These are phyloP conservation scores for Malaclemys terrapin DNA, from an alignment of 2,113 vertebrate genomes.

Conservation along the genomic window DNA sequence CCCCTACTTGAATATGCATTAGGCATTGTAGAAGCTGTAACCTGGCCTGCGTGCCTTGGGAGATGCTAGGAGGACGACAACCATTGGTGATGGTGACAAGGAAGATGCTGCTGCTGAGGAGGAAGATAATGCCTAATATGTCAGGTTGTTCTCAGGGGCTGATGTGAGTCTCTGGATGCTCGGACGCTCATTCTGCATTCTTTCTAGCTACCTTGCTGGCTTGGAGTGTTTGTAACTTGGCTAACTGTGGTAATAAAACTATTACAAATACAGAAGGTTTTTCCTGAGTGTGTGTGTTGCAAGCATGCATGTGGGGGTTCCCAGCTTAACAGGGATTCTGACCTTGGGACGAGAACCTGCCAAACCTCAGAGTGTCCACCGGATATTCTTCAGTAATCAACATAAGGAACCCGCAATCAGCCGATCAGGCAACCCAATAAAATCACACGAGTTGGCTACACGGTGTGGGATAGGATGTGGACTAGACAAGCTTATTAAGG, in stretches of 20 bases:
- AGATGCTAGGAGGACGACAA: no score
- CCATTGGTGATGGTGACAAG: background rate
- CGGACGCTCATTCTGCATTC: no score
- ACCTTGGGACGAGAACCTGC: background rate
- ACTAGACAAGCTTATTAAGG: background rate
- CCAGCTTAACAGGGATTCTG: background rate
- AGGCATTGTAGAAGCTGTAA: background rate
- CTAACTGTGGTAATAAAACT: background rate
- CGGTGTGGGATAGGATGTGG: background rate
- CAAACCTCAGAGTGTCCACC: background rate
- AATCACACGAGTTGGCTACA: background rate
- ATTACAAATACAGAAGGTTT: background rate
- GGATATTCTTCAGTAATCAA: background rate
- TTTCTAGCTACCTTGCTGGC: background rate
- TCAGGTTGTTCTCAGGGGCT: background rate
- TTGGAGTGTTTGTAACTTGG: background rate
- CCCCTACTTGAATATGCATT: background rate
- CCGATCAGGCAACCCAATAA: background rate
- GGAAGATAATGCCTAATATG: background rate
- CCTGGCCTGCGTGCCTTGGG: background rate
- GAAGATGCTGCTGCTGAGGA: background rate
- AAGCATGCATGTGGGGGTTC: background rate
- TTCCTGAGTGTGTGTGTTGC: background rate
- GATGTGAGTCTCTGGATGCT: no score
- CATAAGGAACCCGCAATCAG: background rate